Conservation (phyloP, 2,888 invertebrate genomes). For the Leptinotarsa peninsularis region DNA sequence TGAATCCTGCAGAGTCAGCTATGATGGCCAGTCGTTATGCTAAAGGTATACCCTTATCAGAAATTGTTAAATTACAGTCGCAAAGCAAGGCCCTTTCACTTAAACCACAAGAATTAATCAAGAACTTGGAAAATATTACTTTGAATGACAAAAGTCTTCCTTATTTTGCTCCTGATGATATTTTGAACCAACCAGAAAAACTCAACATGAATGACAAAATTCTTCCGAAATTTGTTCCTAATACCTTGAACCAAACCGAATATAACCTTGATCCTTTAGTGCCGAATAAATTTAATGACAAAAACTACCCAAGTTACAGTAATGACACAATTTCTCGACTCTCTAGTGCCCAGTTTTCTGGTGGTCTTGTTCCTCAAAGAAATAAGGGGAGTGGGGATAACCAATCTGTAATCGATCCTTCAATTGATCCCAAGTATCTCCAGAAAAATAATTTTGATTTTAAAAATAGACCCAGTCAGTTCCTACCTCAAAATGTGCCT, state of each 20-base stretch:
- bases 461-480: slow-evolving; percentile 48
- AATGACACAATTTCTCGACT: slow-evolving; percentile 30
- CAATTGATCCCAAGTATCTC: slow-evolving; percentile 41
- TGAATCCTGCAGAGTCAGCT: slow-evolving; percentile 50
- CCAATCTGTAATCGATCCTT: slow-evolving; percentile 25
- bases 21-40: slow-evolving; percentile 56
- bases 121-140: slow-evolving; percentile 37
- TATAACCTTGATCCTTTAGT: slow-evolving; percentile 29
- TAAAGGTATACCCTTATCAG: slow-evolving; percentile 55
- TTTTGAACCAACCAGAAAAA: slow-evolving; percentile 30
- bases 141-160: slow-evolving; percentile 36
- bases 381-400: slow-evolving; percentile 22
- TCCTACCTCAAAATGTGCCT: slow-evolving; percentile 31
- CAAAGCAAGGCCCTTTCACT: slow-evolving; percentile 43
- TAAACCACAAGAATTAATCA: slow-evolving; percentile 29
- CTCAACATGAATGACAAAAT: slow-evolving; percentile 29
- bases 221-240: slow-evolving; percentile 32
- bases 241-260: slow-evolving; percentile 27
- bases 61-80: slow-evolving; percentile 57
- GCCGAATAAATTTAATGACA: slow-evolving; percentile 31
- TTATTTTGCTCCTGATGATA: slow-evolving; percentile 25
- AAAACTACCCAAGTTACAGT: slow-evolving; percentile 40
- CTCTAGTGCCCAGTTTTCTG: slow-evolving; percentile 36
- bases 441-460: slow-evolving; percentile 50
- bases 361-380: slow-evolving; percentile 31